These are phyloP conservation scores for Pogona vitticeps DNA, from an alignment of 2,113 vertebrate species.

Conservation along the genomic window DNA sequence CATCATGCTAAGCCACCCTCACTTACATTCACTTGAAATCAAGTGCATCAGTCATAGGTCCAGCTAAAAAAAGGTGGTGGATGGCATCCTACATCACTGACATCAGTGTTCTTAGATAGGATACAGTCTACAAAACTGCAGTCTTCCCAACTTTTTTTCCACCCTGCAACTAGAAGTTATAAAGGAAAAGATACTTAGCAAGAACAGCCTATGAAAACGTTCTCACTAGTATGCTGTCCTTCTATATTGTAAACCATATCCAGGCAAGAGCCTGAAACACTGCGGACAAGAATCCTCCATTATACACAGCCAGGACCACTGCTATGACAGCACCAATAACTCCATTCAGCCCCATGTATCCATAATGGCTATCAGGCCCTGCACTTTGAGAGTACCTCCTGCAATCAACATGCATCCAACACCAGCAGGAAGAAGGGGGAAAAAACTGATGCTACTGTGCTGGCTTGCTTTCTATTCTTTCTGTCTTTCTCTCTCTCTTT, in stretches of 20 bases:
- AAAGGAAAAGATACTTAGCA: background rate
- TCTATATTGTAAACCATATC: background rate
- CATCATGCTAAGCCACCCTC: background rate
- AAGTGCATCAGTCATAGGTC: background rate
- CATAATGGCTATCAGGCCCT: background rate
- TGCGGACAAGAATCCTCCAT: background rate
- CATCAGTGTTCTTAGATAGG: background rate
- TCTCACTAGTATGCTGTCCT: no score
- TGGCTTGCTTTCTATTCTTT: conserved; percentile 4
- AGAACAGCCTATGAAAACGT: background rate
- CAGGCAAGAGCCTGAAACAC: background rate
- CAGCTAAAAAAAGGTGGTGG: background rate
- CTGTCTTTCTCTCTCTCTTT: background rate
- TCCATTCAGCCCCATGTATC: background rate
- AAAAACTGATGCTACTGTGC: background rate
- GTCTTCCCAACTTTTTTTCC: background rate
- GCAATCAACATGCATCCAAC: no score
- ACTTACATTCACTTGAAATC: background rate
- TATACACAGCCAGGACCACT: no score
- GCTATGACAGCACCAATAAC: background rate
- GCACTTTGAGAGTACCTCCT: background rate
- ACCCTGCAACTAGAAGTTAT: background rate
- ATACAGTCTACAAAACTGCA: background rate
- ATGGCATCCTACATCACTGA: background rate
- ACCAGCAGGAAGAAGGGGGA: background rate